Conservation (phyloP, 1,140 invertebrate species). For the Pseudoatta argentina region DNA sequence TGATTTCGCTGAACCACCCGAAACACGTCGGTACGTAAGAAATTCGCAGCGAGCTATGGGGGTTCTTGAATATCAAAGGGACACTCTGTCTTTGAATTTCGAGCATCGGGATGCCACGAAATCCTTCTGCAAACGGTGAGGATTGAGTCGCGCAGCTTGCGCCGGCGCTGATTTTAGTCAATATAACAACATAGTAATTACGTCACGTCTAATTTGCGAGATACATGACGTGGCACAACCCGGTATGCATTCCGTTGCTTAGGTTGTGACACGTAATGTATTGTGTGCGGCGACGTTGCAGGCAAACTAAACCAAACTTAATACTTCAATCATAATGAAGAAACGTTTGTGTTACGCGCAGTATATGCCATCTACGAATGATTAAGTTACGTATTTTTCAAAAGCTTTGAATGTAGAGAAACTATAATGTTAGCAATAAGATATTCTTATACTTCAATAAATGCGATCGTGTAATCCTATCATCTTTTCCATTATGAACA, state of each 20-base stretch:
- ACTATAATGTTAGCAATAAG: neutral
- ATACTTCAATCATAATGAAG: slow-evolving; percentile 16
- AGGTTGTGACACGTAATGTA: slow-evolving; percentile 5
- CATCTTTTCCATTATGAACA: neutral
- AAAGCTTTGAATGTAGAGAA: neutral
- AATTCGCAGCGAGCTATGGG: slow-evolving; percentile 45
- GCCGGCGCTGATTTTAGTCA: slow-evolving; percentile 37
- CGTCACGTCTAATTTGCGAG: slow-evolving; percentile 54
- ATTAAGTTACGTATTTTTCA: neutral
- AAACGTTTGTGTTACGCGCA: neutral
- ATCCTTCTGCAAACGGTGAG: slow-evolving; percentile 52
- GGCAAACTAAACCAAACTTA: slow-evolving; percentile 23
- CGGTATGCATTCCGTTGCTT: slow-evolving; percentile 22
- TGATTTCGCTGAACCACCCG: slow-evolving; percentile 52
- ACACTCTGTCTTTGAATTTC: slow-evolving; percentile 65
- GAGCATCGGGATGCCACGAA: slow-evolving; percentile 47
- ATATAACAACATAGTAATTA: slow-evolving; percentile 52
- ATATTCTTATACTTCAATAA: neutral
- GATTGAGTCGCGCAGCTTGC: slow-evolving; percentile 48
- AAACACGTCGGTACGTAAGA: slow-evolving; percentile 60
- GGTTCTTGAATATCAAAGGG: slow-evolving; percentile 66
- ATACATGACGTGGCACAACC: slow-evolving; percentile 29
- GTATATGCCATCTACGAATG: neutral
- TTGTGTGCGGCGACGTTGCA: neutral
- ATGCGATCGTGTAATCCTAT: neutral